These are phyloP conservation scores for Sorex araneus DNA, from an alignment of 2,113 vertebrate genomes.

Conservation along the genomic window DNA sequence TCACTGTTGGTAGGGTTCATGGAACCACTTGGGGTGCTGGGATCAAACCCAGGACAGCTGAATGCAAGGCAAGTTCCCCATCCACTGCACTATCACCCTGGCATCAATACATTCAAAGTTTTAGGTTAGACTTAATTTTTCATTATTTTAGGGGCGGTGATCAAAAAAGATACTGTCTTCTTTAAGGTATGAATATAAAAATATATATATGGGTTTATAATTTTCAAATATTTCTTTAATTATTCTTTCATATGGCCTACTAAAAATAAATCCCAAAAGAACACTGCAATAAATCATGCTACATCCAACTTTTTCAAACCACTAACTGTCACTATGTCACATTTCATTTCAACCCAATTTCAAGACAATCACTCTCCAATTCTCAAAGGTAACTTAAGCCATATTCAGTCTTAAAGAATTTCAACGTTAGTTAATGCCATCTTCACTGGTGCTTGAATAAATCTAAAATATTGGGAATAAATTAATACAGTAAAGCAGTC, in stretches of 20 bases:
- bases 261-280: conserved; percentile 70
- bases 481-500: conserved; percentile 28
- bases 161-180: conserved; percentile 47
- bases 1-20: no score
- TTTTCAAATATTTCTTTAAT: conserved; percentile 53
- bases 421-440: conserved; percentile 57
- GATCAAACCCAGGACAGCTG: no score
- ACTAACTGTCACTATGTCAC: conserved; percentile 67
- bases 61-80: no score
- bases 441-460: conserved; percentile 43
- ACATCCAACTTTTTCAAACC: conserved; percentile 57
- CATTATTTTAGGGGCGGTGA: background rate
- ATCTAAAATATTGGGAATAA: conserved; percentile 27
- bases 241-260: conserved; percentile 59
- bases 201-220: background rate
- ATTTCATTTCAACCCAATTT: conserved; percentile 70
- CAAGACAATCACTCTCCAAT: conserved; percentile 36
- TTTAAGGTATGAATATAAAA: conserved; percentile 37
- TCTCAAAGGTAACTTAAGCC: conserved; percentile 68
- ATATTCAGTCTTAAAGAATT: conserved; percentile 58
- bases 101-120: background rate
- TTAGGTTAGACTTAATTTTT: conserved; percentile 43
- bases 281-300: background rate
- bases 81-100: no score
- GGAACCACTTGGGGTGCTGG: no score